Evolutionary conservation across 2,113 vertebrate genomes (phyloP), one percentile per base, ranked within the genome.

Genomic region (Pedetes capensis): DNA sequence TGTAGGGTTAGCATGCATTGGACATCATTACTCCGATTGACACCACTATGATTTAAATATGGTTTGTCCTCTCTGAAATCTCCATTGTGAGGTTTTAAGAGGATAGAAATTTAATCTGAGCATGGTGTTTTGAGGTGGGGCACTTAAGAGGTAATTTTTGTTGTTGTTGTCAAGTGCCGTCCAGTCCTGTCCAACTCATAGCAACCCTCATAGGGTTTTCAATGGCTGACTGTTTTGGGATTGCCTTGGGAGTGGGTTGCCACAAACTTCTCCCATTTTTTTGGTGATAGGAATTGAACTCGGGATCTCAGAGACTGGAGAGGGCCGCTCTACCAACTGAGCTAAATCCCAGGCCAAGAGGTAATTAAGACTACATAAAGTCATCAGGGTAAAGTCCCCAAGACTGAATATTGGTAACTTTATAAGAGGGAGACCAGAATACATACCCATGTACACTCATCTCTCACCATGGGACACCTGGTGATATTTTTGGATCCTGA

Each of bases 401-500:
- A 39, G 23, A 66, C 23, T 47, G 23, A 32, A 8, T 34, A 32
- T 22, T 1, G 13, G 7, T 61, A 27, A 4, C 5, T 4, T 34
- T 13, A 3, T 64, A 49, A 14, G 3, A 59, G 29, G 13, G 13
- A 74, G 29, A 10, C 1, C 55, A 68, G 37, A 57, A 17, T 37
- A 13, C 25, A 51, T 84, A 16, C 42, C 32, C 34, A 49, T 3
- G 8, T 17, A 22, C n/a, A 5, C 22, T 44, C 23, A 32, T 22
- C 55, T 57, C 5, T 32, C 37, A 14, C 25, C 4, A 7, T 18
- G 9, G 3, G 10, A n/a, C 17, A 16, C 34, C 66, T 47, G 61
- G 8, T 23, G 3, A 5, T 18, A 51, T 12, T 18, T 53, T 61
- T 27, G 0, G 1, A 11, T 80, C 1, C 23, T 37, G 10, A 1